Base-by-base conservation (phyloP, 2,888 invertebrate genomes). In the Lydus trimaculatus region DNA sequence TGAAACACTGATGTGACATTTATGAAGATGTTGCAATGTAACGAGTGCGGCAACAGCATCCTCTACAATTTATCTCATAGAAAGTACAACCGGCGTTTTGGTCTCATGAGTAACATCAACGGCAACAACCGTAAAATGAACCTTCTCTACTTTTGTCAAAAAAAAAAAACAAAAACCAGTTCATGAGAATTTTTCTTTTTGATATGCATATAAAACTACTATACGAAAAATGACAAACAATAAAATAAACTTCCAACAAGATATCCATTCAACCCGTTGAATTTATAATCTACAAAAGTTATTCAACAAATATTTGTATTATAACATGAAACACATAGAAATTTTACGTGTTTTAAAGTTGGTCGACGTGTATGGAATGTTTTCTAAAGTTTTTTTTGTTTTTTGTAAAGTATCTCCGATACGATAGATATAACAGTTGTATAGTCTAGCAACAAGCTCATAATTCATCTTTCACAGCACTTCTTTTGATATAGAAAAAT, bases 401-500 rank as follows among this genome's bases (percentile, higher is more conserved):
- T 13, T 52, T 11, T 48, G 20, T 20, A 48, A 48, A 48, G 39
- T 43, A n/a, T 43, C 17, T 9, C 17, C 20, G 20, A 48, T 48
- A 48, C 20, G 17, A 48, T 48, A 60, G 15, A 60, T 3, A 1
- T 23, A 6, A 11, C 8, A n/a, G 13, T 17, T 61, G 52, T 66
- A 58, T 33, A 23, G 58, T 33, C 36, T 28, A 62, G 67, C 73
- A 73, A 73, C 71, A 71, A 69, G 73, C 66, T 69, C 65, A 65
- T 73, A 71, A 69, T 67, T 73, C 63, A 66, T 71, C 31, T 65
- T 56, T 33, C 65, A 39, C 58, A 23, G 61, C 52, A 59, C 61
- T 63, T 52, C 13, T 52, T 25, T 23, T 52, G 52, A 61, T 56
- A 58, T 62, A 56, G 65, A 69, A 65, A 69, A 69, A 65, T 69